Base-by-base conservation (phyloP, 2,888 invertebrate species). In the Spialia ferax region DNA sequence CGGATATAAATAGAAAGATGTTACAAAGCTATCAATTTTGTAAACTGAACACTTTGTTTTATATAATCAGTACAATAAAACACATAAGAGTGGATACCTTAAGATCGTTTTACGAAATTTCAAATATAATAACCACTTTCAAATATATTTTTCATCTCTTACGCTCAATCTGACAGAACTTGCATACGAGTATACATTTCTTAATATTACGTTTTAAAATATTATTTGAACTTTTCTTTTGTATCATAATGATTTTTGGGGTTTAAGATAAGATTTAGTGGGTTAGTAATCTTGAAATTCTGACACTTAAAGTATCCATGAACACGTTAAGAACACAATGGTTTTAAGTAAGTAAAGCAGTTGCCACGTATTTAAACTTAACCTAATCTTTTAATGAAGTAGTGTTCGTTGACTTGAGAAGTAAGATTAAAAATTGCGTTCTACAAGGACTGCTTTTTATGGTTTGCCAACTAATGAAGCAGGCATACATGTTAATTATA, bases 271-370 rank as follows among this genome's bases (percentile, higher is more conserved):
- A 18, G 3, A 2, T 18, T 45, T 38, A 10, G 18, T 48, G 11
- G 11, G 4, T 18, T 48, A 18, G 1, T 20, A 48, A 48, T 48
- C 0, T 20, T 48, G 20, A 48, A 18, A 48, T 20, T 20, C 20
- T 48, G 11, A 11, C 20, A 20, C 48, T 23, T 52, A 52, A 52
- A 52, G 52, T 52, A 23, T 52, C 52, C 23, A 23, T 52, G 52
- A 26, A 52, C 52, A 52, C 52, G 52, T 23, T 52, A 52, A 52
- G 50, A 52, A 52, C 52, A 50, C 50, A 50, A 50, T 22, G 11
- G n/a, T 22, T 23, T n/a, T 1, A 22, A 23, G 50, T 13, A 22
- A 23, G 13, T 22, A 50, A 5, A 45, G 18, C 8, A 2, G 45
- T 18, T 45, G 45, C 45, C 45, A 45, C 7, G 15, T 42, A 42